A percentile compares a stretch with the other conserved stretches of the same genome.
Conservation (phyloP, 2,888 invertebrate species). For the Drosophila nigricruria region DNA sequence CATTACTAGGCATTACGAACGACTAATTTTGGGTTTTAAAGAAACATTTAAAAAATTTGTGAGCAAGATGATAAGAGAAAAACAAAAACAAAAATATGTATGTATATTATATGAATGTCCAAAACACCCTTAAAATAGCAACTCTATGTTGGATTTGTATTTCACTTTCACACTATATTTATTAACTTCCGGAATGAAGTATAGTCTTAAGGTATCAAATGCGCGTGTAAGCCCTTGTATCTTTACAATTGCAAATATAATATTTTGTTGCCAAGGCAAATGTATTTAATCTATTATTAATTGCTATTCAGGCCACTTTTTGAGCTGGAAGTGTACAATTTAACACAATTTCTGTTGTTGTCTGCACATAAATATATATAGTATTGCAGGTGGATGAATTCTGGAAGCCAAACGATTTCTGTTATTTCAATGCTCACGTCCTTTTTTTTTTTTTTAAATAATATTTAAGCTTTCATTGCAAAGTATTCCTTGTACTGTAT, state of each 20-base stretch:
- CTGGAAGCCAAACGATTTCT: background rate
- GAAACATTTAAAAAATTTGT: conserved; percentile 18
- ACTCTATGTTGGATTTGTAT: conserved; percentile 13
- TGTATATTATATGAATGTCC: conserved; percentile 33
- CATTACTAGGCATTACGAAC: background rate
- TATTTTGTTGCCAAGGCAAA: conserved; percentile 1
- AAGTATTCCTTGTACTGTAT: background rate
- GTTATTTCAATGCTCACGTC: background rate
- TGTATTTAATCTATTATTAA: background rate
- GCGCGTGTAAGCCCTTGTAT: background rate
- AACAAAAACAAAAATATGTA: conserved; percentile 14
- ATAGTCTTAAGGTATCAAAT: background rate
- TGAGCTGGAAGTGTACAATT: background rate
- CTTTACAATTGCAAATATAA: conserved; percentile 2
- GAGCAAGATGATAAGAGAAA: conserved; percentile 10
- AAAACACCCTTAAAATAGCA: background rate
- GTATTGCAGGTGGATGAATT: background rate
- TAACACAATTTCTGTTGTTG: background rate
- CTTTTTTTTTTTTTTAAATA: background rate
- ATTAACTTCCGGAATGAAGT: background rate
- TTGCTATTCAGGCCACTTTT: background rate
- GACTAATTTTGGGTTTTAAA: conserved; percentile 6
- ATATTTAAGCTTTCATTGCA: background rate
- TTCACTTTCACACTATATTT: conserved; percentile 7
- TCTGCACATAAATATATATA: background rate